phyloP scores from a whole-genome alignment of 2,113 vertebrate genomes.

The Solea solea region DNA sequence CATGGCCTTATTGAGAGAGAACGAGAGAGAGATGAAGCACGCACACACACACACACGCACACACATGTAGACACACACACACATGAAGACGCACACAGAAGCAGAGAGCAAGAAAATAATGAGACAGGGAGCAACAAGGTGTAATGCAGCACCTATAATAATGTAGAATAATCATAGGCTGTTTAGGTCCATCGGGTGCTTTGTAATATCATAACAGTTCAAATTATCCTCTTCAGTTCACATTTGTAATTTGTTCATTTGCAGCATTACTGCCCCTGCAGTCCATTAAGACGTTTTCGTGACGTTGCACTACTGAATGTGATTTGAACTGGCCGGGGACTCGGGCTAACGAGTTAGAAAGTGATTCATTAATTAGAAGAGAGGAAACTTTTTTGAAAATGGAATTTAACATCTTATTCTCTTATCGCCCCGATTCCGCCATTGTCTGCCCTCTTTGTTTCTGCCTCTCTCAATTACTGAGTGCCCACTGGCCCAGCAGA shows the following conservation, averaged over 20 bases:
- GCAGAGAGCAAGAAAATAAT: neutral
- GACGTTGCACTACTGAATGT: neutral
- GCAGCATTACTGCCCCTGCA: neutral
- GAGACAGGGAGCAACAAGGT: neutral
- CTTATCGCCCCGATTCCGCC: slow-evolving; percentile 25
- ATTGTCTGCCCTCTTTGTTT: slow-evolving; percentile 32
- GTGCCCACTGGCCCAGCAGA: slow-evolving; percentile 38
- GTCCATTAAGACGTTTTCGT: neutral
- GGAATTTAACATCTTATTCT: slow-evolving; percentile 15
- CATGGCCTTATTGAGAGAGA: slow-evolving; percentile 32
- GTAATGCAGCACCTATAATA: no score
- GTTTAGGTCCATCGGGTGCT: no score
- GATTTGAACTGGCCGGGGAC: neutral
- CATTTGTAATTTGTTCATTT: neutral
- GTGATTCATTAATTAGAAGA: slow-evolving; percentile 15
- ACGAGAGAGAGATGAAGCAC: slow-evolving; percentile 11
- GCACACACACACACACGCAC: slow-evolving; percentile 7
- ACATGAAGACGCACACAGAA: neutral
- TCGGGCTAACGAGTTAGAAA: neutral
- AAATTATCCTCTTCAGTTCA: neutral
- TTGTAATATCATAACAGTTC: neutral
- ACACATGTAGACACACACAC: neutral
- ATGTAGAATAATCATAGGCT: no score
- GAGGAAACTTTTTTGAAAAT: neutral
- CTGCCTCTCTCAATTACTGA: slow-evolving; percentile 51